Evolutionary conservation across 2,113 vertebrate genomes (phyloP).

Genomic region (Cottus gobio): DNA sequence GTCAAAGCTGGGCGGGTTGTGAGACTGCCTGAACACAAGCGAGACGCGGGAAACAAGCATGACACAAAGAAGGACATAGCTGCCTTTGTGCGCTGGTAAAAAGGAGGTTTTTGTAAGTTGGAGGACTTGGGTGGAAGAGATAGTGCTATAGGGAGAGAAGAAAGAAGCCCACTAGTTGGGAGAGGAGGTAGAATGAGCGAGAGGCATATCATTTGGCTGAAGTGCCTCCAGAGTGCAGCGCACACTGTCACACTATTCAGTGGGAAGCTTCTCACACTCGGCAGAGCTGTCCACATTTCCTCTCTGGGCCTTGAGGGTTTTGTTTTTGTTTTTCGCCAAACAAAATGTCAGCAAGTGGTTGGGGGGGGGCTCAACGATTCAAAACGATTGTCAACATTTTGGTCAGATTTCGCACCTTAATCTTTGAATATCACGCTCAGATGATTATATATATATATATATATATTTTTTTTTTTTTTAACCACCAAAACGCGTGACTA

Average conservation of each 20-base stretch:
- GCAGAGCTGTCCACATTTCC: slow-evolving; percentile 15
- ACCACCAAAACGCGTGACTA: not conserved
- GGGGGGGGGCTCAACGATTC: not conserved
- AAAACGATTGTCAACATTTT: not conserved
- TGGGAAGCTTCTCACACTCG: slow-evolving; percentile 23
- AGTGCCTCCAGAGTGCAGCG: slow-evolving; percentile 49
- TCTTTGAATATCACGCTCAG: not conserved
- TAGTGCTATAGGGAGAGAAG: slow-evolving; percentile 61
- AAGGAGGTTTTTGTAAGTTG: slow-evolving; percentile 73
- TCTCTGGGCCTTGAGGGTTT: not conserved
- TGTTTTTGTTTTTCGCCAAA: slow-evolving; percentile 12
- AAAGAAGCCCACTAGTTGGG: slow-evolving; percentile 60
- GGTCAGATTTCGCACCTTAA: not conserved
- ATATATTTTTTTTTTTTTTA: too few relatives aligned
- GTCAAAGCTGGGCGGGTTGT: slow-evolving; percentile 48
- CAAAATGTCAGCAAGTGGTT: not conserved
- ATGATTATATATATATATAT: too few relatives aligned
- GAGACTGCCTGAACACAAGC: slow-evolving; percentile 61
- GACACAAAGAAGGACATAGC: slow-evolving; percentile 74
- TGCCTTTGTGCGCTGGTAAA: slow-evolving; percentile 65
- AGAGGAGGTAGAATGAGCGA: slow-evolving; percentile 31
- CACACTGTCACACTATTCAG: slow-evolving; percentile 25
- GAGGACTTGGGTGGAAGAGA: slow-evolving; percentile 71
- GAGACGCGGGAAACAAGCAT: slow-evolving; percentile 62
- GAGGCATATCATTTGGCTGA: slow-evolving; percentile 68